Percentiles rank a stretch among this genome's conserved stretches.
phyloP scores from a whole-genome alignment of 30 jellyfish, hydroid and myxozoan species.

The Cassiopea xamachana region DNA sequence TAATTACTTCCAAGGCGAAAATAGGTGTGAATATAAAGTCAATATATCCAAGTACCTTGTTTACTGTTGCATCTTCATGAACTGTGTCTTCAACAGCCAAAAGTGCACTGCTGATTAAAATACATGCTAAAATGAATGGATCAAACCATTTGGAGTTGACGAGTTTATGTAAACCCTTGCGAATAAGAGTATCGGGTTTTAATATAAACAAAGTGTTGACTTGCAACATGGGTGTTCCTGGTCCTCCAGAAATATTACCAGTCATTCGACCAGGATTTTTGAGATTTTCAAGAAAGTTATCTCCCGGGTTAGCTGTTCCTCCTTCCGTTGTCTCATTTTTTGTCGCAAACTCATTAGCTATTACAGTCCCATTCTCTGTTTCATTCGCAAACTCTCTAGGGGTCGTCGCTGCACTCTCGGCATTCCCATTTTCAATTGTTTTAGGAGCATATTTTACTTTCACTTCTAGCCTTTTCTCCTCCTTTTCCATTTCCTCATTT shows the following conservation, averaged over 20 bases:
- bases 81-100: conserved; percentile 86
- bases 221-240: conserved; percentile 65
- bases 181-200: conserved; percentile 53
- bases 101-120: conserved; percentile 86
- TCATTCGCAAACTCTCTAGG: conserved; percentile 19
- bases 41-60: conserved; percentile 59
- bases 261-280: conserved; percentile 90
- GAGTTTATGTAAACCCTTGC: conserved; percentile 73
- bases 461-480: conserved; percentile 66
- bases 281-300: conserved; percentile 76
- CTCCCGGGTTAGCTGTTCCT: conserved; percentile 74
- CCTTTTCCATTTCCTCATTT: conserved; percentile 79
- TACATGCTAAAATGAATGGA: conserved; percentile 70
- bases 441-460: conserved; percentile 68
- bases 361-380: conserved; percentile 28
- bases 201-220: conserved; percentile 70
- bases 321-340: conserved; percentile 10
- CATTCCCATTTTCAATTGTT: conserved; percentile 25
- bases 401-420: conserved; percentile 5
- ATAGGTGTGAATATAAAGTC: conserved; percentile 80
- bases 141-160: conserved; percentile 81
- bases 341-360: conserved; percentile 37
- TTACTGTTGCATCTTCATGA: conserved; percentile 75
- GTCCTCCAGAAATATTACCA: conserved; percentile 73
- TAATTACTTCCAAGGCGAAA: conserved; percentile 79